Base-by-base conservation (phyloP, 2,797 vertebrate species). In the Podarcis lilfordi region DNA sequence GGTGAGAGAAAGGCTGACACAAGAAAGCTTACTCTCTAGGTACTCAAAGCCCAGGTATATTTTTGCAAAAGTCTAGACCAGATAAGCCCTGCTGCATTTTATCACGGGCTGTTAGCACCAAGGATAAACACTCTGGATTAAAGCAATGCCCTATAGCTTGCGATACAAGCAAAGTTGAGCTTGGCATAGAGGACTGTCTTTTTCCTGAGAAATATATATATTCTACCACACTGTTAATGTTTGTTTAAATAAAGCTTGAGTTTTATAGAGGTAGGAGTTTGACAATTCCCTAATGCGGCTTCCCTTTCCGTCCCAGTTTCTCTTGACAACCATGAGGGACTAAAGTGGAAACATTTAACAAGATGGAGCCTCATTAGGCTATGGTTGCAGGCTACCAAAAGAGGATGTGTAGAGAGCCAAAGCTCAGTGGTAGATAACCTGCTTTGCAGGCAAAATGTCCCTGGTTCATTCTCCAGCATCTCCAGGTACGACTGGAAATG, bases 361-460 rank as follows among this genome's bases (percentile, higher is more conserved):
- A 88, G 86, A 92, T 76, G 85, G 93, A 93, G 80, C 64, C 3
- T 68, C 75, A 85, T 66, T 75, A 64, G 87, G 91, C 89, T 79
- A 32, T 90, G 84, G 81, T 90, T 86, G 84, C 91, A 91, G 79
- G 43, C 88, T 50, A 89, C 82, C 84, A 77, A 82, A 79, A 89
- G 17, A 29, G 29, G 6, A 61, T 29, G 11, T 29, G n/a, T 43
- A 15, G 15, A 9, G 59, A 7, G 59, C 59, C 21, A 61, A 23
- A 61, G 59, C 59, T 61, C 59, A 61, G 59, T 61, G 21, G 5
- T 45, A 79, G 23, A 55, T 6, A 25, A 35, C 68, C 84, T 86
- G 75, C 61, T 69, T 50, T 50, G 50, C 50, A 50, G 50, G 50
- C 50, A 50, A 50, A 50, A 50, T 50, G 50, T 50, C 11, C 50